phyloP scores from a whole-genome alignment of 2,797 vertebrate genomes.

The Orientallactaga sibirica region DNA sequence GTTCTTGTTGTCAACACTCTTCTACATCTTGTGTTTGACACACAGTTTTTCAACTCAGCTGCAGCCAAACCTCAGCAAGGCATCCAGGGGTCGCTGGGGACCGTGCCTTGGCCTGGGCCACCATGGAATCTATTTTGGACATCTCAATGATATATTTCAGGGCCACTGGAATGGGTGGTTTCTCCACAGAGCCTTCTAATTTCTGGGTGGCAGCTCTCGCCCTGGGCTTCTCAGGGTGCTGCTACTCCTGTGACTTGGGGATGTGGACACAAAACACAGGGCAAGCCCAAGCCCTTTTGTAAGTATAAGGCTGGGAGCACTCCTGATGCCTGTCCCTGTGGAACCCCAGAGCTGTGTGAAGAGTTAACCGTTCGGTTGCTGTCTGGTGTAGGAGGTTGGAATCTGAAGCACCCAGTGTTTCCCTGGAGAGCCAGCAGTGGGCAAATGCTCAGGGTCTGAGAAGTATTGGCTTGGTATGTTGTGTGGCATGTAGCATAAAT shows the following conservation, averaged over 20 bases:
- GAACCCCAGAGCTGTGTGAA: not conserved
- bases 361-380: not conserved
- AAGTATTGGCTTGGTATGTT: not conserved
- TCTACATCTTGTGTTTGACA: not conserved
- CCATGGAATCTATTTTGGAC: conserved; percentile 85
- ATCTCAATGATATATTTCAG: conserved; percentile 81
- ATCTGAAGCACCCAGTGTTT: not conserved
- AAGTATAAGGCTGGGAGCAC: rapidly evolving
- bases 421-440: not conserved
- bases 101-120: not conserved
- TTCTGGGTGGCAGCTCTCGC: conserved; percentile 10
- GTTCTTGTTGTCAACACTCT: not conserved
- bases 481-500: rapidly evolving
- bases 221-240: not conserved
- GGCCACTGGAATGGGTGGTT: conserved; percentile 52
- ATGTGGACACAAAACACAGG: not conserved
- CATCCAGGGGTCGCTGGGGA: not conserved
- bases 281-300: not conserved
- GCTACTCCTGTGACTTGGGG: not conserved
- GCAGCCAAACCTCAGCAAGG: conserved; percentile 49
- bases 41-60: not conserved
- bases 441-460: not conserved
- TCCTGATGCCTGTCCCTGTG: not conserved
- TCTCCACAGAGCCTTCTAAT: conserved; percentile 76
- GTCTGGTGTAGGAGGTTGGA: not conserved